phyloP scores from a whole-genome alignment of 2,797 vertebrate species.

The Acomys russatus region DNA sequence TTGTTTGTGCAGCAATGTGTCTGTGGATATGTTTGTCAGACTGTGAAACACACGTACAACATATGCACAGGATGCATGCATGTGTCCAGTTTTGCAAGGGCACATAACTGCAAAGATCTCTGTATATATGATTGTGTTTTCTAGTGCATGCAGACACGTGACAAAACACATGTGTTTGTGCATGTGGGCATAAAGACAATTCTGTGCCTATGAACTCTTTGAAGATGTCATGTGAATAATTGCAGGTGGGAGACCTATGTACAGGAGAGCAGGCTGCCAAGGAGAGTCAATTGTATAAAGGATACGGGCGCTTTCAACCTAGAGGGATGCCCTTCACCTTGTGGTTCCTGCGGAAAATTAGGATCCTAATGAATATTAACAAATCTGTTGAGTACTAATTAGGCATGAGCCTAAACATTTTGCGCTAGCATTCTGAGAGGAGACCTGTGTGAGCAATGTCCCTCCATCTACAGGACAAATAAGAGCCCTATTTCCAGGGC shows the following conservation, averaged over 20 bases:
- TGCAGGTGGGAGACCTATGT: neutral
- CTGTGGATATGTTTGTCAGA: neutral
- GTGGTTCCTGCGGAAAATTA: neutral
- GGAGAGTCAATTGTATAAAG: neutral
- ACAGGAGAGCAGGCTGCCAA: neutral
- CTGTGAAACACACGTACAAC: neutral
- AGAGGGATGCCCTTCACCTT: neutral
- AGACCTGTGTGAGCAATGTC: neutral
- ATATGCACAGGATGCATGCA: neutral
- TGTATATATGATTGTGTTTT: neutral
- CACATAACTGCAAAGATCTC: neutral
- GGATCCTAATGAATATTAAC: neutral
- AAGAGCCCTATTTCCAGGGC: conserved; percentile 57
- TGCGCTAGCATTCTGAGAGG: neutral
- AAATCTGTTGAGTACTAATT: neutral
- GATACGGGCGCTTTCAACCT: too few species aligned
- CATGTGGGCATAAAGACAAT: neutral
- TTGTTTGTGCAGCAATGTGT: neutral
- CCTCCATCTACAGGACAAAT: conserved; percentile 56
- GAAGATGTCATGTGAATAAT: neutral
- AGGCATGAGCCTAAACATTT: neutral
- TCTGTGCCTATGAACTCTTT: neutral
- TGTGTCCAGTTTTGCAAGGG: neutral
- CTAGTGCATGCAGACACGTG: neutral
- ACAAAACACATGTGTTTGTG: neutral